Conservation (phyloP, 2,888 invertebrate genomes). For the Microdon myrmicae region DNA sequence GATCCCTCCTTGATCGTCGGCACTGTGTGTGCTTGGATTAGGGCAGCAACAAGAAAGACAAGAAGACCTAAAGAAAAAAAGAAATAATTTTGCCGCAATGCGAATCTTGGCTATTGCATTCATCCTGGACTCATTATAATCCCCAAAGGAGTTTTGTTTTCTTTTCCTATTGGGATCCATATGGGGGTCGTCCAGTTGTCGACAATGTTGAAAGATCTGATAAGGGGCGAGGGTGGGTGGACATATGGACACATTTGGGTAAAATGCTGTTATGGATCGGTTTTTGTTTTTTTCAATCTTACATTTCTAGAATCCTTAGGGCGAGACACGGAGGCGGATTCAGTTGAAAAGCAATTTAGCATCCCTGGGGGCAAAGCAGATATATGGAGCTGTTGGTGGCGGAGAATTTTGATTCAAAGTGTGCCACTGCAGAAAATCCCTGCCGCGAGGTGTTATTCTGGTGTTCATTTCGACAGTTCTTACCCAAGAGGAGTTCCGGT, state of each 20-base stretch:
- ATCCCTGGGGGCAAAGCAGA: slow-evolving; percentile 36
- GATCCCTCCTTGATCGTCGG: slow-evolving; percentile 25
- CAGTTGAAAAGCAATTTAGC: slow-evolving; percentile 59
- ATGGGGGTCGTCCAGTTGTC: slow-evolving; percentile 44
- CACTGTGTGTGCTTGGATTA: slow-evolving; percentile 37
- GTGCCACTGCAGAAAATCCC: slow-evolving; percentile 40
- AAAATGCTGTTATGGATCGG: slow-evolving; percentile 11
- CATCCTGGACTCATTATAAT: slow-evolving; percentile 53
- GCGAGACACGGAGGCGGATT: slow-evolving; percentile 56
- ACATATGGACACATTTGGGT: no score
- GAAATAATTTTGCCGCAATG: no score
- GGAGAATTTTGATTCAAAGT: slow-evolving; percentile 35
- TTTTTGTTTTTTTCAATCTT: slow-evolving; percentile 10
- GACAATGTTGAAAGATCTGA: slow-evolving; percentile 38
- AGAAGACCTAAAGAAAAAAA: no score
- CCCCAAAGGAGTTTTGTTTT: slow-evolving; percentile 55
- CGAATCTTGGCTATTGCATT: slow-evolving; percentile 45
- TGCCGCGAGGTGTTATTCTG: slow-evolving; percentile 39
- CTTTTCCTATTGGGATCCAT: slow-evolving; percentile 19
- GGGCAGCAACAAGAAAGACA: no score
- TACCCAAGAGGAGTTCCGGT: background rate
- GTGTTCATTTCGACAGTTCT: slow-evolving; percentile 20
- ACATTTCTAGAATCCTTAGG: slow-evolving; percentile 20
- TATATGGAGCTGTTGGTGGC: slow-evolving; percentile 23
- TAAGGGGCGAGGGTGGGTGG: slow-evolving; percentile 28